Evolutionary conservation across 2,113 vertebrate species (phyloP), one percentile per base, ranked within the genome.

Genomic region (Oryzias celebensis): DNA sequence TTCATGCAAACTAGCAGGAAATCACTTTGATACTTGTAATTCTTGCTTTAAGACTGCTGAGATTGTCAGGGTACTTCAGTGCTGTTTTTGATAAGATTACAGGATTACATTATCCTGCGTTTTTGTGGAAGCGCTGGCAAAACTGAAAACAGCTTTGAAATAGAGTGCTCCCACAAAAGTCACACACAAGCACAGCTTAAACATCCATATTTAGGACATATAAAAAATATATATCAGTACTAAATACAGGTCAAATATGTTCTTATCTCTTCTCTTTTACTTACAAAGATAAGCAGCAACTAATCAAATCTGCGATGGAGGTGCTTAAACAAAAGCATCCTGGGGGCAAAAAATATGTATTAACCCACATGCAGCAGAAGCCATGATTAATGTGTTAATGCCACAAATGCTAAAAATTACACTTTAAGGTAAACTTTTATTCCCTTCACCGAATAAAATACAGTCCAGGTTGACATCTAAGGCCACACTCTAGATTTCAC

Each of bases 51-150:
- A 83, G 83, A 81, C 83, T 80, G 59, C 82, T 75, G 62, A 50
- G 65, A 48, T 83, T 81, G 85, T 88, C 80, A 80, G 78, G 52
- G 71, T 58, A 66, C 78, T 80, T 78, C 41, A 58, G 47, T 52
- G 69, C 63, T 76, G 76, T 79, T 81, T 85, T 78, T 81, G 77
- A 74, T 80, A 66, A 82, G 83, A 84, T 84, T 83, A 77, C n/a
- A 23, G 62, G 88, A 86, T 84, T 89, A 87, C 82, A 66, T 84
- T 87, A 90, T 91, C 85, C 81, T 7, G 43, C 72, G 87, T 88
- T 81, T 85, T 58, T 73, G 67, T 60, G 55, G 73, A 65, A 71
- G 68, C 62, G 63, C 64, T 66, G 60, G 80, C 54, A 59, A 58
- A 65, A 70, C 52, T 82, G 66, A 73, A 68, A 77, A 71, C 62